Evolutionary conservation across 2,888 invertebrate genomes (phyloP), one percentile per base, ranked within the genome.

Genomic region (Eupithecia centaureata): DNA sequence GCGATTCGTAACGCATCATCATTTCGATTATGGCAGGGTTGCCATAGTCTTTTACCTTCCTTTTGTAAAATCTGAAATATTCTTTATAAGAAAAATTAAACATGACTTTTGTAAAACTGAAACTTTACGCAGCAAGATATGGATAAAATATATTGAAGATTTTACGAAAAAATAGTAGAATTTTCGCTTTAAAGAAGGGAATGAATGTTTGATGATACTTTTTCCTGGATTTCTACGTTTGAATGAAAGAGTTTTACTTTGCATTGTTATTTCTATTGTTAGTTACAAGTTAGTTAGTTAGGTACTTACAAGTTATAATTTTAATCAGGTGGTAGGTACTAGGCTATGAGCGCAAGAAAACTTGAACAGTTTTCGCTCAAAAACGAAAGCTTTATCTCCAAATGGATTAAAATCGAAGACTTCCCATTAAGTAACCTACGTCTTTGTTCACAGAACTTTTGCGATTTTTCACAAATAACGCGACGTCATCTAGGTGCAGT

Each of bases 1-100:
- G 82, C 82, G 86, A 90, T 90, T 91, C 80, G 90, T 79, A 85
- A 86, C 89, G 90, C 89, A 81, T 85, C 85, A 87, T 87, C 47
- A 47, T 89, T 89, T 87, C 79, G 80, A 86, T 85, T 86, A 81
- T 82, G 77, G 70, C 84, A 70, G 70, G 70, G 70, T 32, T 70
- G 70, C 27, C 70, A 60, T 18, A 5, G 8, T 54, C n/a, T 7
- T n/a, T 7, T 2, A 7, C 15, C 15, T 18, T 18, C n/a, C 38
- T n/a, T n/a, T n/a, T n/a, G 38, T 10, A 10, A 42, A 42, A 10
- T 42, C 18, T 0, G 10, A 42, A 42, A 18, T 18, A 38, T 42
- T 42, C 5, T 32, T 32, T 42, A 8, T 13, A 8, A 42, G 42
- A 42, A 42, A 18, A 30, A 30, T 30, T 5, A 2, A 10, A 18